Evolutionary conservation across 2,113 vertebrate species (phyloP), one percentile per base, ranked within the genome.

Genomic region (Siniperca chuatsi): DNA sequence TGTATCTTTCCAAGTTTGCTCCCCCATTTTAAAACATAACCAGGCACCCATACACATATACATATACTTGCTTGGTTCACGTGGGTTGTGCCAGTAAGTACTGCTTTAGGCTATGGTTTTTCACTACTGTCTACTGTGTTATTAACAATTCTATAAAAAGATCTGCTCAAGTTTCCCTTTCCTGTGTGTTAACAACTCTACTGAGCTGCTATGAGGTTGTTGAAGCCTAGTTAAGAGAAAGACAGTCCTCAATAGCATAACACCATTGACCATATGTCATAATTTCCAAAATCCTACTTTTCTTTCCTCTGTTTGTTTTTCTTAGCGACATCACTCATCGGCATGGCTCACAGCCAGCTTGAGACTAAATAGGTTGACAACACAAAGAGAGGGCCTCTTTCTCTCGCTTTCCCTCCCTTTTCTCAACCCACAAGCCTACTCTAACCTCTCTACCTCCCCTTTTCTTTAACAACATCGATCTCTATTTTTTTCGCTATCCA

Each of bases 91-190:
- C 87, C 91, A 94, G 93, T 92, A 92, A 91, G 89, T 92, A 88
- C 87, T 87, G 93, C 93, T 92, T 84, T 83, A 83, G 92, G 89
- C 91, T 88, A 91, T 81, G 92, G 90, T 92, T 94, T 91, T 95
- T 93, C 90, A 93, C 90, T 88, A 90, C 92, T 89, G 90, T 93
- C 92, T 93, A 94, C 93, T 91, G 87, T 94, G 92, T 94, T 93
- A 95, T 95, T 95, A 94, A 92, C 91, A 93, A 93, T 92, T 93
- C 95, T 94, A 94, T 95, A 95, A 95, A 95, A 93, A 94, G 93
- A 92, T 91, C 83, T 29, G 80, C 85, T 91, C 91, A 90, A 92
- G 89, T 92, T 93, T 91, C 87, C 90, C 83, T 87, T 94, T 93
- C 90, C 94, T 93, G 91, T 93, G 80, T 74, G 92, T 93, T 93